Evolutionary conservation across 2,113 vertebrate species (phyloP), one percentile per base, ranked within the genome.

Genomic region (Takifugu flavidus): DNA sequence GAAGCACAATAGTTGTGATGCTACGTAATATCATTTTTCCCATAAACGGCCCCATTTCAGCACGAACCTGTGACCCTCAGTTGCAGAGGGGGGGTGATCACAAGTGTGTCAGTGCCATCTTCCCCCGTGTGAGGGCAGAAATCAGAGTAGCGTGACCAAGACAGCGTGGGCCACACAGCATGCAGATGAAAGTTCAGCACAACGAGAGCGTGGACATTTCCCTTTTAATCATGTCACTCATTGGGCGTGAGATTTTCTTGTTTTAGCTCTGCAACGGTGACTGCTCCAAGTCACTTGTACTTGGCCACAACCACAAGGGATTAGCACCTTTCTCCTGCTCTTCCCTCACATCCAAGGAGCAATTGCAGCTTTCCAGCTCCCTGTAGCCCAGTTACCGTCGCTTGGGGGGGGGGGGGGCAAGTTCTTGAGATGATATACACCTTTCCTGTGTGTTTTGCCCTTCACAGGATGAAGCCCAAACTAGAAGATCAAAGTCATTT

Each of bases 401-500:
- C 39, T 45, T 8, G 3, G 5, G 31, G 47, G 57, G 26, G 39
- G 59, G 58, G 78, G 77, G 71, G 67, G 62, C 25, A 27, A 62
- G 51, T 66, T 79, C 39, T n/a, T 42, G 49, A 47, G 46, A 74
- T 81, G 75, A 88, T 87, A 85, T 85, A 80, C 79, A 86, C 59
- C 70, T 78, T 82, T 81, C 51, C 61, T 72, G 65, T 47, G 67
- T 68, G 74, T 61, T 49, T 52, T 72, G 80, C 64, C 79, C 75
- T 85, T 88, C 82, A 82, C 78, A 73, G 73, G 65, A 75, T 70
- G 72, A 78, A 43, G 47, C 70, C 77, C 59, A 87, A 89, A 90
- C 83, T 77, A 85, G 74, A 65, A 65, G 62, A 85, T 86, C 82
- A 80, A 83, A 83, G 84, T 88, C 75, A 66, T 84, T 74, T 83